Evolutionary conservation across 2,797 vertebrate genomes (phyloP), one percentile per base, ranked within the genome.

Genomic region (Trematomus bernacchii): DNA sequence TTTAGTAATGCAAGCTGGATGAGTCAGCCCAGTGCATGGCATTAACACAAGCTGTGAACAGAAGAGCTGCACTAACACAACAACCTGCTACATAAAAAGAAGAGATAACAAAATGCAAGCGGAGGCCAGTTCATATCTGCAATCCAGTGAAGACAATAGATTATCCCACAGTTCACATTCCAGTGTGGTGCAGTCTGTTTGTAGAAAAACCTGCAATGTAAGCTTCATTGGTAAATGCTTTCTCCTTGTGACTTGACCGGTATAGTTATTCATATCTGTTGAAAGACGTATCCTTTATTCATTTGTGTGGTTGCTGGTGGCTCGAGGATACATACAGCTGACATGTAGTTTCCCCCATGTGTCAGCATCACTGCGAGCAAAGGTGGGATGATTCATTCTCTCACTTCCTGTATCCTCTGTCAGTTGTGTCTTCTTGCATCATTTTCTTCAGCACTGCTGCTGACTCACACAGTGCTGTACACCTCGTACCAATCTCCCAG

Each of bases 391-490:
- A 88, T 76, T 27, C 57, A 78, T 83, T 68, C 63, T 81, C 59
- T 81, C 73, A 70, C 70, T 76, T 88, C 76, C 73, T 74, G 30
- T 77, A 60, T 75, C 72, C n/a, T 76, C 18, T 57, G 37, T 71
- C 51, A 69, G 21, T 73, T 84, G 66, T 69, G 42, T 79, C 73
- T 23, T 80, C 33, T 69, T 73, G 48, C 7, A 11, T 75, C 30
- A 21, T 67, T 71, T 6, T 21, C 59, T 10, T 19, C 54, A 66
- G 63, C 27, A 15, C 62, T 75, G 13, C 65, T 73, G 82, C 83
- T 91, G 84, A 90, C 87, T 87, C 87, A 80, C 58, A 66, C 27
- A 27, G 27, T 27, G 47, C 44, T 65, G 21, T 77, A 61, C 57
- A 64, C 11, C 2, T 23, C 62, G 52, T 67, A 13, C 55, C 27